phyloP scores from a whole-genome alignment of 2,888 invertebrate genomes.

The Epistrophe grossulariae region DNA sequence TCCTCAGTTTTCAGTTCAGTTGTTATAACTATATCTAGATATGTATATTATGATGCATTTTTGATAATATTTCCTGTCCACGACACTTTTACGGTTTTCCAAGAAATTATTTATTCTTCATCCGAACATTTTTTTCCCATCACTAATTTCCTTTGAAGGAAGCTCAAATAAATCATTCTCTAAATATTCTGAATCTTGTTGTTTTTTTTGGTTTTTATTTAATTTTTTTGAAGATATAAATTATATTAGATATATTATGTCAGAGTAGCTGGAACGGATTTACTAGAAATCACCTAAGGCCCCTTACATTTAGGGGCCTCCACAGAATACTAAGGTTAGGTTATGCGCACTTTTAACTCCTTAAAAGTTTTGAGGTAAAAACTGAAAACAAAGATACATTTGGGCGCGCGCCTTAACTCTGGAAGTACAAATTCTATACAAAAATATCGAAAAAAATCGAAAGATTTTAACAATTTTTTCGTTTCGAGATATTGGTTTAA shows the following conservation, averaged over 20 bases:
- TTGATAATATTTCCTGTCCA: constrained; percentile 69
- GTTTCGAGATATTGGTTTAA: too few species aligned
- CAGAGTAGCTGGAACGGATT: background rate
- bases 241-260: constrained; percentile 11
- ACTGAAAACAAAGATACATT: too few species aligned
- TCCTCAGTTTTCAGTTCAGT: constrained; percentile 8
- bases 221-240: constrained; percentile 16
- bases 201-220: background rate
- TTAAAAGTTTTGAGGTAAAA: too few species aligned
- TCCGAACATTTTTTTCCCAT: constrained; percentile 47
- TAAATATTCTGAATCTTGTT: constrained; percentile 50
- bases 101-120: constrained; percentile 46
- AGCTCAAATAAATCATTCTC: constrained; percentile 57
- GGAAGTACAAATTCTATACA: too few species aligned
- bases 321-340: too few species aligned
- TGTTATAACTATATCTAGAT: too few species aligned
- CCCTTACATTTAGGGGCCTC: background rate
- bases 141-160: constrained; percentile 45
- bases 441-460: too few species aligned
- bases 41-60: constrained; percentile 67
- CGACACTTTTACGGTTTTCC: constrained; percentile 63
- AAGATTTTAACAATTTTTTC: too few species aligned
- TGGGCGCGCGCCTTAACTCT: too few species aligned
- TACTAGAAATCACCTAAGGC: background rate
- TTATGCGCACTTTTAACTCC: too few species aligned